phyloP scores from a whole-genome alignment of 2,888 invertebrate species.

The Perizoma flavofasciatum region DNA sequence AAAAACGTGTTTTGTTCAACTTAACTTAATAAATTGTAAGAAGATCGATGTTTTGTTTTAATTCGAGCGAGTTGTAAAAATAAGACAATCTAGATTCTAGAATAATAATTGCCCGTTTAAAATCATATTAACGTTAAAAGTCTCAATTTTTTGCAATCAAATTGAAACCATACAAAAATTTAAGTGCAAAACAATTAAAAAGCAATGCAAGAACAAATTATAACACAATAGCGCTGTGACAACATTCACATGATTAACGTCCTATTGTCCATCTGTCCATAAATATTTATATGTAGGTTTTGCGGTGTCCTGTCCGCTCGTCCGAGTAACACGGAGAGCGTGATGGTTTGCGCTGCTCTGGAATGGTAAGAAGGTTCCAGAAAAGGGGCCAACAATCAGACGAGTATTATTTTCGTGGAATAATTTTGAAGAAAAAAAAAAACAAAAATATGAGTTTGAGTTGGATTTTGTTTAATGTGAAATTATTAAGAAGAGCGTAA shows the following conservation, averaged over 20 bases:
- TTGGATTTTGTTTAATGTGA: too few species aligned
- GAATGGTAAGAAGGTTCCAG: neutral
- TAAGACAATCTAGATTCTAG: too few species aligned
- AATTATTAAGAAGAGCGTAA: too few species aligned
- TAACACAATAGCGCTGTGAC: slow-evolving; percentile 18
- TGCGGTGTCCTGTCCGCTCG: slow-evolving; percentile 27
- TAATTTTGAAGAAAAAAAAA: too few species aligned
- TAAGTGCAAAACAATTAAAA: slow-evolving; percentile 6
- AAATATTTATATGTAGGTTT: slow-evolving; percentile 34
- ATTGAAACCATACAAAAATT: neutral
- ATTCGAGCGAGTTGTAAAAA: too few species aligned
- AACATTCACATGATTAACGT: slow-evolving; percentile 40
- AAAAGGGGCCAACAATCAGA: neutral
- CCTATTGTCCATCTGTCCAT: slow-evolving; percentile 41
- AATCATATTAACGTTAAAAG: too few species aligned
- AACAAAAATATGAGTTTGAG: too few species aligned
- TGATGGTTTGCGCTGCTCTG: slow-evolving; percentile 44
- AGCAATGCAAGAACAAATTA: slow-evolving; percentile 11
- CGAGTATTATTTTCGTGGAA: too few species aligned
- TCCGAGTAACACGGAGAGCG: slow-evolving; percentile 42
- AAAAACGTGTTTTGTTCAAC: too few species aligned
- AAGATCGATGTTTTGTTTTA: too few species aligned
- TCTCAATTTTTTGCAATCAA: neutral
- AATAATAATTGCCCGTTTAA: too few species aligned
- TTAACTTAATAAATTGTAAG: too few species aligned